Evolutionary conservation across 2,888 invertebrate genomes (phyloP).

Genomic region (Gymnosoma rotundatum): DNA sequence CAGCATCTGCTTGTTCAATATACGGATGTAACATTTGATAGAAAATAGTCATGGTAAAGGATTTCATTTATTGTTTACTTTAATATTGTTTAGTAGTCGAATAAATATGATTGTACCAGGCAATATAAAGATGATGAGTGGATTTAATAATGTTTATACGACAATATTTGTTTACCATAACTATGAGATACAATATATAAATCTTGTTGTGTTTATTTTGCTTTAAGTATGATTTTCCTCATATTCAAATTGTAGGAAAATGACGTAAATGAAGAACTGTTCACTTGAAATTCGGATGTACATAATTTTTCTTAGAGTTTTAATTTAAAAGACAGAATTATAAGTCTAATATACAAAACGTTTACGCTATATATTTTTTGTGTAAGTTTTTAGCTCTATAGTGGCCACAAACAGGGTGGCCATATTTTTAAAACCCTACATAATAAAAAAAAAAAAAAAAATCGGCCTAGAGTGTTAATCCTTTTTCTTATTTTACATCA

Average conservation of each 20-base stretch:
- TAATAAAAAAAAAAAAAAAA: no score
- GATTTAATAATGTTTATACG: conserved; percentile 46
- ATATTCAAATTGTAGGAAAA: neutral
- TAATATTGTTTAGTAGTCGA: conserved; percentile 51
- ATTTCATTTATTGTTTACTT: conserved; percentile 45
- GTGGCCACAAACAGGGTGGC: no score
- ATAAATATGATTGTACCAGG: conserved; percentile 29
- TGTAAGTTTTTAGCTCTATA: no score
- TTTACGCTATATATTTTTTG: no score
- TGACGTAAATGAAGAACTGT: neutral
- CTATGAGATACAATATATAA: conserved; percentile 39
- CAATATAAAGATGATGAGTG: conserved; percentile 42
- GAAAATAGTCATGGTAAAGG: conserved; percentile 7
- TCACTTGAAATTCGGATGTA: no score
- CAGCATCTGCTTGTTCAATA: neutral
- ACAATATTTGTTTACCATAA: conserved; percentile 52
- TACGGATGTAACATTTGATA: neutral
- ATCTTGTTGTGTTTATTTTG: conserved; percentile 29
- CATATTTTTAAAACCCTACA: no score
- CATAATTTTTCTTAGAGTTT: no score
- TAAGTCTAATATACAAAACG: no score
- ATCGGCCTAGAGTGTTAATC: no score
- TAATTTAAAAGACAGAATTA: no score
- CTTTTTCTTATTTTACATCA: no score
- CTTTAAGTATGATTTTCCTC: neutral